These are phyloP conservation scores for Hydractinia symbiolongicarpus DNA, from an alignment of 30 jellyfish, hydroid and myxozoan species.

Conservation along the genomic window DNA sequence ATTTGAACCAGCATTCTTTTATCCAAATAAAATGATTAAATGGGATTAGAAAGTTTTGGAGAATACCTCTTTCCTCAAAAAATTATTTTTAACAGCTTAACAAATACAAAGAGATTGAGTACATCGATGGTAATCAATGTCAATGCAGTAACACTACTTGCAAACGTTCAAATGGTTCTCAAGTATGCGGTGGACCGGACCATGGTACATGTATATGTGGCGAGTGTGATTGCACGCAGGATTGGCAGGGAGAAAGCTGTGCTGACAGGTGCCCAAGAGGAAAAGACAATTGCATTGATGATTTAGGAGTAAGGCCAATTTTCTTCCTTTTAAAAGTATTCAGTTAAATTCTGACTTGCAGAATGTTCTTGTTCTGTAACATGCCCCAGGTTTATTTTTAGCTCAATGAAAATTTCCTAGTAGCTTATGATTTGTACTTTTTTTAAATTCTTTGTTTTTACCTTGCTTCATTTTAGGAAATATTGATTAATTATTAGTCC, in stretches of 20 bases:
- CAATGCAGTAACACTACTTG: conserved; percentile 92
- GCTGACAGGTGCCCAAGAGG: conserved; percentile 86
- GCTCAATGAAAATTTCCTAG: no score
- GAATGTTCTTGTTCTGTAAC: no score
- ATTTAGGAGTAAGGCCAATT: conserved; percentile 45
- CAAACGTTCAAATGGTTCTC: conserved; percentile 65
- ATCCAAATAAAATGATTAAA: no score
- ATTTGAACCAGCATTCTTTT: no score
- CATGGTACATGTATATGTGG: conserved; percentile 91
- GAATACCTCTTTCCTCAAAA: no score
- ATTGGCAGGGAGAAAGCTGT: conserved; percentile 96
- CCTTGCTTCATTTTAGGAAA: no score
- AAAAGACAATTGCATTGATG: conserved; percentile 54
- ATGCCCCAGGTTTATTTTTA: no score
- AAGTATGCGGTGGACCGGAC: conserved; percentile 89
- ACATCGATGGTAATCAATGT: conserved; percentile 73
- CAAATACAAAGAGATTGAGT: conserved; percentile 22
- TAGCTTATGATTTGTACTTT: no score
- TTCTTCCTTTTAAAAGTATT: background rate
- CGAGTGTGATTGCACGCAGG: conserved; percentile 60
- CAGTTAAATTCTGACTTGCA: no score
- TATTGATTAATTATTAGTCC: no score
- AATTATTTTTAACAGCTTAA: conserved; percentile 10
- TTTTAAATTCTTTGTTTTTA: no score
- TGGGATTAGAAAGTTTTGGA: no score